Percentiles rank a stretch among this genome's conserved stretches.
Conservation (phyloP, 2,797 vertebrate species). For the Otolemur crassicaudatus region DNA sequence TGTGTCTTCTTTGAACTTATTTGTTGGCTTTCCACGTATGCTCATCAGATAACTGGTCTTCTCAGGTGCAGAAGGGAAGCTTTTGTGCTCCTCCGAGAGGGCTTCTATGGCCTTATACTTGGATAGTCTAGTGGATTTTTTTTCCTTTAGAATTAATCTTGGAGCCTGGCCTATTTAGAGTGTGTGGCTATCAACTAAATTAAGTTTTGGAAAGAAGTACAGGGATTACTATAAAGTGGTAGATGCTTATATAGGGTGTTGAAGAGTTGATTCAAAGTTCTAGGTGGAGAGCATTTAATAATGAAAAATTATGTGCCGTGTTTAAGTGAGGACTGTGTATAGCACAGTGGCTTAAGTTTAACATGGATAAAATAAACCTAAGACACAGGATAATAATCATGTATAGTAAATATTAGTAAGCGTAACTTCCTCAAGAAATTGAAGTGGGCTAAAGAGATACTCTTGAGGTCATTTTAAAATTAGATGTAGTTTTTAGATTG, state of each 20-base stretch:
- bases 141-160: not conserved
- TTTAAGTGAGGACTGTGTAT: not conserved
- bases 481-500: not conserved
- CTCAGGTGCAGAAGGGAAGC: not conserved
- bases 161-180: not conserved
- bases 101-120: not conserved
- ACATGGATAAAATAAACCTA: not conserved
- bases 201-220: not conserved
- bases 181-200: not conserved
- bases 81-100: not conserved
- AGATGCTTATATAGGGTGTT: not conserved
- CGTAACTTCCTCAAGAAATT: not conserved
- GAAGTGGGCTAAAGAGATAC: not conserved
- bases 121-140: not conserved
- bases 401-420: not conserved
- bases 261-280: slow-evolving; percentile 24
- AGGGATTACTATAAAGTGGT: not conserved
- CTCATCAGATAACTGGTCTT: not conserved
- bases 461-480: not conserved
- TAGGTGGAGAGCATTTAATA: not conserved
- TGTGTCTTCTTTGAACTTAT: not conserved
- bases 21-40: not conserved
- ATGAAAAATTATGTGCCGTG: not conserved
- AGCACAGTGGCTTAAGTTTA: not conserved
- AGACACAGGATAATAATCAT: not conserved